Conservation (phyloP, 1,140 invertebrate genomes). For the Ceratitis capitata region DNA sequence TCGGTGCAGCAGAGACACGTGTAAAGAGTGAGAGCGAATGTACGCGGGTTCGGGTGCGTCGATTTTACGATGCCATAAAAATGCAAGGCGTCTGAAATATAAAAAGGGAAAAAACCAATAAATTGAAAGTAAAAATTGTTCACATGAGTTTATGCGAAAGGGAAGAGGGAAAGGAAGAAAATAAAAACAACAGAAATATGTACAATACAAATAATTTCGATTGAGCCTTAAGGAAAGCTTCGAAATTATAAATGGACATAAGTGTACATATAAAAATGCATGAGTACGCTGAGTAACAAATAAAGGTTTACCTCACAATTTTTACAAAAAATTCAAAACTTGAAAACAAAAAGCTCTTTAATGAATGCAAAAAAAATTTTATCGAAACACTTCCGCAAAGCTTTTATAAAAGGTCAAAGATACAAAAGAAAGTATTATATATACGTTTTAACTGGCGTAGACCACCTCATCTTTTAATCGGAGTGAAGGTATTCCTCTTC, state of each 20-base stretch:
- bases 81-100: neutral
- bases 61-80: conserved; percentile 17
- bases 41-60: neutral
- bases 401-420: too few relatives aligned
- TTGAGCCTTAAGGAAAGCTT: neutral
- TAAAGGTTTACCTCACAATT: neutral
- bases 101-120: neutral
- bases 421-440: too few relatives aligned
- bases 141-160: neutral
- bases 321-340: too few relatives aligned
- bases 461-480: too few relatives aligned
- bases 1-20: neutral
- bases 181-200: neutral
- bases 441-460: too few relatives aligned
- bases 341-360: too few relatives aligned
- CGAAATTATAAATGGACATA: neutral
- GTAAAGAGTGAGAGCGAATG: neutral
- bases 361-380: too few relatives aligned
- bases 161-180: neutral
- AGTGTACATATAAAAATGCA: neutral
- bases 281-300: neutral
- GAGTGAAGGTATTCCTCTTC: too few relatives aligned
- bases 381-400: too few relatives aligned
- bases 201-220: neutral
- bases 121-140: neutral